Base-by-base conservation (phyloP, 2,797 vertebrate genomes). In the Malacoctenus gilli region DNA sequence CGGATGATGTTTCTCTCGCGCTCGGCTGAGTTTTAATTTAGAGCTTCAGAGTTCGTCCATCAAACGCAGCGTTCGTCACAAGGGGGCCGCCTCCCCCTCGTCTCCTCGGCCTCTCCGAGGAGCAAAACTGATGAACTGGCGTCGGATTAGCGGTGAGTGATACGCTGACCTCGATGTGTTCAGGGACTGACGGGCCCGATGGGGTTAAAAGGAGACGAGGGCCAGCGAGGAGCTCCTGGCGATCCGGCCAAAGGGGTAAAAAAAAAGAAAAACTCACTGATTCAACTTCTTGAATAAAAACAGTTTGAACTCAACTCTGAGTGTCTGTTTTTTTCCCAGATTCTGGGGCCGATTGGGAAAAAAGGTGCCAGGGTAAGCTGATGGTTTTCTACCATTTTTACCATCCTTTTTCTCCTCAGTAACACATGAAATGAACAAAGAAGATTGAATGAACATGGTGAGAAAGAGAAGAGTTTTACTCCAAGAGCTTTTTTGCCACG, bases 201-300 rank as follows among this genome's bases (percentile, higher is more conserved):
- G 11, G 95, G 95, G 25, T 82, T 83, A 15, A 95, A 96, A 77
- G 95, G 95, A 70, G 90, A 94, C 8, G 88, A 92, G 80, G 94
- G 94, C 16, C 85, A 61, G 2, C 89, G 84, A 55, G 95, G 94
- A 71, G 52, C 64, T 42, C 93, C 94, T 25, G 94, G 93, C 66
- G 93, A 94, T 62, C 93, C 94, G 57, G 93, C 93, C 14, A 89
- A 91, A 88, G 94, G 94, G 78, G 93, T 95, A 93, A 93, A 82
- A 59, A 52, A 41, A 56, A 8, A 93, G 83, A 59, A 52, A 41
- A 56, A 8, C 0, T 1, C 36, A 47, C 36, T 38, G 3, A 14
- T 59, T 55, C 20, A 40, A 58, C 19, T 32, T 10, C 6, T 41
- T 20, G 37, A 59, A 53, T 23, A 18, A 11, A 47, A 38, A 0